phyloP scores from a whole-genome alignment of 2,888 invertebrate species.

The Blera fallax region DNA sequence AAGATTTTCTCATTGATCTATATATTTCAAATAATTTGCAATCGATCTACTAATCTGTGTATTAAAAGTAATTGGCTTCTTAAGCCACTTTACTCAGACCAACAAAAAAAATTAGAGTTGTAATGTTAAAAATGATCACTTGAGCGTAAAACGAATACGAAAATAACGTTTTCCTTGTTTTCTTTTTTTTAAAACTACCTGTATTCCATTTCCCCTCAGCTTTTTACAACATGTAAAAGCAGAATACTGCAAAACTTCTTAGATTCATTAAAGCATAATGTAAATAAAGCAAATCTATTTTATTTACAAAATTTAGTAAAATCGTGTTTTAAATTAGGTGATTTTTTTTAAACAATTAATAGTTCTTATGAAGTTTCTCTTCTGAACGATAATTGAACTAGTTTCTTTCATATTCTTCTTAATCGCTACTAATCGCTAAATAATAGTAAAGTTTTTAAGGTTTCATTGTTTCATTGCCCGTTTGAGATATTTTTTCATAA shows the following conservation, averaged over 20 bases:
- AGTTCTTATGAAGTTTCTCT: background rate
- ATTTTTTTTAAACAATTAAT: background rate
- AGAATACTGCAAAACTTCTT: slow-evolving; percentile 13
- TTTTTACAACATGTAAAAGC: slow-evolving; percentile 9
- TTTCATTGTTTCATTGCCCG: background rate
- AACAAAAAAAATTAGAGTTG: background rate
- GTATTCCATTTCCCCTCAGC: background rate
- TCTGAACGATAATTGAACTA: slow-evolving; percentile 6
- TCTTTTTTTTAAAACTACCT: slow-evolving; percentile 23
- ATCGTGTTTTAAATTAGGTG: background rate
- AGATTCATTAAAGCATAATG: background rate
- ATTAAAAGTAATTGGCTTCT: background rate
- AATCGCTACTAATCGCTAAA: background rate
- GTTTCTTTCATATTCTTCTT: background rate
- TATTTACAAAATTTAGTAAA: slow-evolving; percentile 6
- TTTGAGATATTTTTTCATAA: too few species aligned
- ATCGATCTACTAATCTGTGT: background rate
- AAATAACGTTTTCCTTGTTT: too few species aligned
- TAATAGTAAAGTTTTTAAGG: background rate
- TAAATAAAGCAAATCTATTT: background rate
- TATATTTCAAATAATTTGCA: background rate
- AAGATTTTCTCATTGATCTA: background rate
- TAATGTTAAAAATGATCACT: slow-evolving; percentile 6
- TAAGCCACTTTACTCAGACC: background rate
- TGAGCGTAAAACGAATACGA: slow-evolving; percentile 10